phyloP scores from a whole-genome alignment of 2,888 invertebrate species.

The Pogonocherus hispidulus region DNA sequence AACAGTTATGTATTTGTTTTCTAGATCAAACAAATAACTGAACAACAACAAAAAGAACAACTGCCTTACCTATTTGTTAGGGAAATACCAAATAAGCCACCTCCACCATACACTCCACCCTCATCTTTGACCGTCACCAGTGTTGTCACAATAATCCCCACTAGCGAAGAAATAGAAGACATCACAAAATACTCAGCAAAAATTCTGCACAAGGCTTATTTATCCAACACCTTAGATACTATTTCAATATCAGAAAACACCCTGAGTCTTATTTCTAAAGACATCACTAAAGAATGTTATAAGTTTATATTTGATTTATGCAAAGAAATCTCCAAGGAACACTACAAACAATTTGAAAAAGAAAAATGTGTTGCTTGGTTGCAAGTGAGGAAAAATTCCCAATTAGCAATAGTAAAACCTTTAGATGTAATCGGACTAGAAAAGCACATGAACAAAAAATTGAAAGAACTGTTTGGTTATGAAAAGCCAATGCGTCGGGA shows the following conservation, averaged over 20 bases:
- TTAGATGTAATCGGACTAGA: constrained; percentile 70
- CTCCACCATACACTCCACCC: constrained; percentile 82
- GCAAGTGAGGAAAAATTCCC: constrained; percentile 63
- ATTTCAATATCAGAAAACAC: constrained; percentile 62
- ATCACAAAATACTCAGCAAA: constrained; percentile 69
- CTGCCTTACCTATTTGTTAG: constrained; percentile 73
- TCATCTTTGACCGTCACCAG: constrained; percentile 60
- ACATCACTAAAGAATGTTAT: constrained; percentile 70
- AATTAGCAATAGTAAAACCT: constrained; percentile 67
- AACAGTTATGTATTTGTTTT: constrained; percentile 12
- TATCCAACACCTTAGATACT: constrained; percentile 58
- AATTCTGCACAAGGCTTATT: constrained; percentile 68
- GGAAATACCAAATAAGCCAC: constrained; percentile 82
- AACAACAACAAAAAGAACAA: constrained; percentile 71
- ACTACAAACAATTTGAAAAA: constrained; percentile 68
- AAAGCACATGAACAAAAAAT: constrained; percentile 70
- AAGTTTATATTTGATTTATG: constrained; percentile 76
- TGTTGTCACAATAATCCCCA: constrained; percentile 64
- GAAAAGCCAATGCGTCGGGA: constrained; percentile 71
- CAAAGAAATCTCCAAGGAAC: constrained; percentile 72
- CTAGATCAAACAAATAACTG: constrained; percentile 73
- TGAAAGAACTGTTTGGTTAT: constrained; percentile 71
- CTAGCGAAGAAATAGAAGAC: constrained; percentile 68
- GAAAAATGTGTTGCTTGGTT: constrained; percentile 71
- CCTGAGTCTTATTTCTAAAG: constrained; percentile 56